Evolutionary conservation across 2,797 vertebrate species (phyloP).

Genomic region (Trachops cirrhosus): DNA sequence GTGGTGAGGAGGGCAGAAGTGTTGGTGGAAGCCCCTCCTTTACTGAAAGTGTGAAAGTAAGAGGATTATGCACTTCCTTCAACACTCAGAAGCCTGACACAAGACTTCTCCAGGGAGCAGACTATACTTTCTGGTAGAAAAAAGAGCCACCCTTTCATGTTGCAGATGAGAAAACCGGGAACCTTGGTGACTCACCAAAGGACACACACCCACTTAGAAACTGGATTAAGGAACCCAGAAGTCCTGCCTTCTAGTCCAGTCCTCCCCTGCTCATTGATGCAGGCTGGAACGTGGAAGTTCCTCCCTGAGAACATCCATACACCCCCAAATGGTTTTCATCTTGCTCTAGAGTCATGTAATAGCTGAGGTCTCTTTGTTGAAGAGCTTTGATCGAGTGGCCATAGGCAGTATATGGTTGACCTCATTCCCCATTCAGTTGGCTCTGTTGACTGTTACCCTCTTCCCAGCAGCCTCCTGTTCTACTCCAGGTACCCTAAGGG

Average conservation of each 20-base stretch:
- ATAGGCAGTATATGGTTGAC: constrained; percentile 48
- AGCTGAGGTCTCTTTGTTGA: constrained; percentile 9
- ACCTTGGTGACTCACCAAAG: background rate
- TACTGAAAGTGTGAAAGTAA: background rate
- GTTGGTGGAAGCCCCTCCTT: background rate
- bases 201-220: background rate
- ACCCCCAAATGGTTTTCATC: background rate
- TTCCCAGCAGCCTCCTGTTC: constrained; percentile 48
- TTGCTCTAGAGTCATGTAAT: background rate
- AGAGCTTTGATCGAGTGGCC: constrained; percentile 63
- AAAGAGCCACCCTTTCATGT: background rate
- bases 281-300: background rate
- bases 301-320: background rate
- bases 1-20: background rate
- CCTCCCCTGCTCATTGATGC: background rate
- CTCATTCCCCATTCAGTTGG: background rate
- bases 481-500: constrained; percentile 43
- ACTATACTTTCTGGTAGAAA: background rate
- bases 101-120: background rate
- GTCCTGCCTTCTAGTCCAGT: background rate
- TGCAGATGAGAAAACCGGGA: background rate
- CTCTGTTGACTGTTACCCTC: constrained; percentile 21
- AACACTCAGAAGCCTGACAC: background rate
- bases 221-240: background rate
- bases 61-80: background rate